These are phyloP conservation scores for Lasioglossum malachurum DNA, from an alignment of 2,888 invertebrate genomes.

Conservation along the genomic window DNA sequence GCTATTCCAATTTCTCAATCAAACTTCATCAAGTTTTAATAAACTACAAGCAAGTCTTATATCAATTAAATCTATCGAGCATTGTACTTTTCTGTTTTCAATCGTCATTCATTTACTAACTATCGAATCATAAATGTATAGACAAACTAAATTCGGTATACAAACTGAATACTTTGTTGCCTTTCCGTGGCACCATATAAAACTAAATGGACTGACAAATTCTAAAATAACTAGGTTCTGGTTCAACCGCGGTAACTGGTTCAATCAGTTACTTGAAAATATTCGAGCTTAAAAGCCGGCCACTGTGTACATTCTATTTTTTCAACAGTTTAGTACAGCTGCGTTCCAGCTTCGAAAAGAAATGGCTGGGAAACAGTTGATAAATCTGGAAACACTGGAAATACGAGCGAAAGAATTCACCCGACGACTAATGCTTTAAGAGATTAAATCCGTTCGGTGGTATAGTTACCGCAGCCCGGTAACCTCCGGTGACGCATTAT, in stretches of 20 bases:
- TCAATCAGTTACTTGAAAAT: neutral
- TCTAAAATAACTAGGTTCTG: too few species aligned
- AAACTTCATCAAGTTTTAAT: too few species aligned
- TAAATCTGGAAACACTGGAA: constrained; percentile 3
- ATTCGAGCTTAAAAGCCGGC: neutral
- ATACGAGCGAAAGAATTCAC: neutral
- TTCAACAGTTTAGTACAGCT: neutral
- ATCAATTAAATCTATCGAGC: too few species aligned
- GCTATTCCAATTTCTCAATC: too few species aligned
- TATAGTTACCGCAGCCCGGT: neutral
- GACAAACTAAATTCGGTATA: too few species aligned
- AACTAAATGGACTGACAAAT: neutral
- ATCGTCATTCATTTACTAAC: too few species aligned
- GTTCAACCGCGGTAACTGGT: too few species aligned
- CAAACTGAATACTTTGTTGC: neutral
- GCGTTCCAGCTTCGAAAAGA: neutral
- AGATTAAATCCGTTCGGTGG: constrained; percentile 13
- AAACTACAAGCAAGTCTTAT: too few species aligned
- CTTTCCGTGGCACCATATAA: neutral
- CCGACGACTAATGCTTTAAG: constrained; percentile 10
- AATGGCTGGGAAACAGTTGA: neutral
- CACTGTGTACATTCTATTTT: neutral
- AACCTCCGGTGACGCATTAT: constrained; percentile 29
- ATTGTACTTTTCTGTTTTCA: too few species aligned
- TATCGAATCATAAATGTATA: too few species aligned